phyloP scores from a whole-genome alignment of 2,888 invertebrate species.

The Trypoxylon attenuatum region DNA sequence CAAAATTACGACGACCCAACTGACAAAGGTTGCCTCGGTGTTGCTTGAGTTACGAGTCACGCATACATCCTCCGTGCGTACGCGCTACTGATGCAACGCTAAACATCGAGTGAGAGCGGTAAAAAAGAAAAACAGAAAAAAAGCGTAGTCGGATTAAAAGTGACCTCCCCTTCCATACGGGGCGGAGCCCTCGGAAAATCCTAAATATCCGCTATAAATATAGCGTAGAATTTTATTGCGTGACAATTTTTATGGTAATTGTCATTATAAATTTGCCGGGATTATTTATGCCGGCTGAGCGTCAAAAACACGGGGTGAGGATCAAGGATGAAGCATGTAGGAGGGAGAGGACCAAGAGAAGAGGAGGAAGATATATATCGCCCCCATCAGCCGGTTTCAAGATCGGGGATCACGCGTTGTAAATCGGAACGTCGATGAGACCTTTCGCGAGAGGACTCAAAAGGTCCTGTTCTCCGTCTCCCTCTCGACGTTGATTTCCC shows the following conservation, averaged over 20 bases:
- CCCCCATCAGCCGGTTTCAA: constrained; percentile 29
- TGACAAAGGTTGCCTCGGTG: constrained; percentile 23
- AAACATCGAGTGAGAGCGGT: too few relatives aligned
- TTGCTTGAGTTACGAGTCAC: constrained; percentile 11
- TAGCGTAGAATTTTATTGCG: constrained; percentile 72
- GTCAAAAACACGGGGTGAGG: too few relatives aligned
- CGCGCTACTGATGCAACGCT: too few relatives aligned
- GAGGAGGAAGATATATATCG: constrained; percentile 29
- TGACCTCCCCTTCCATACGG: constrained; percentile 9
- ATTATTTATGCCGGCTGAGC: constrained; percentile 66
- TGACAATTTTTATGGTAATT: constrained; percentile 75
- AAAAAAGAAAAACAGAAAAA: too few relatives aligned
- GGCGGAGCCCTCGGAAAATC: constrained; percentile 25
- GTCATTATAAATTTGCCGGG: constrained; percentile 72
- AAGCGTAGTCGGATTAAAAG: background rate
- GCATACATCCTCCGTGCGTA: too few relatives aligned
- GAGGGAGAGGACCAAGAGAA: constrained; percentile 25
- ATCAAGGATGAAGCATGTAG: constrained; percentile 25
- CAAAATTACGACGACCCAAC: constrained; percentile 53
- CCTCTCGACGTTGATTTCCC: constrained; percentile 47
- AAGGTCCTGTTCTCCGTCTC: constrained; percentile 14
- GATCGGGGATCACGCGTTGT: constrained; percentile 43
- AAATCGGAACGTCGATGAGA: constrained; percentile 50
- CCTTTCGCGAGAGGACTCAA: constrained; percentile 15
- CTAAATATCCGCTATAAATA: constrained; percentile 64